Evolutionary conservation across 2,113 vertebrate genomes (phyloP).

Genomic region (Malurus cyaneus): DNA sequence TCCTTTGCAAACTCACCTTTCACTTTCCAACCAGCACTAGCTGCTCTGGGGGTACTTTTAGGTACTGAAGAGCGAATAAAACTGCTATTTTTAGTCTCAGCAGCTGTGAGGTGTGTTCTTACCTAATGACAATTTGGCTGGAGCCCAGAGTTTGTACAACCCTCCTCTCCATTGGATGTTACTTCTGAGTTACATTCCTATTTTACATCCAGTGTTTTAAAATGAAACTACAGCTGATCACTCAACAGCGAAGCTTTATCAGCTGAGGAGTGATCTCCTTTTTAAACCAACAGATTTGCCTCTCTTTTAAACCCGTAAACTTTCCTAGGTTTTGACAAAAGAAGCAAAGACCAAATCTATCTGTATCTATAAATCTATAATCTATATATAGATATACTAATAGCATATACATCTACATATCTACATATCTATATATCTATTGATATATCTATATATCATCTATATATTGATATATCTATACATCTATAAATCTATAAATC

Average conservation of each 20-base stretch:
- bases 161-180: not conserved
- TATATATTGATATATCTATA: no score
- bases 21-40: not conserved
- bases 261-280: not conserved
- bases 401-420: no score
- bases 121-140: constrained; percentile 23
- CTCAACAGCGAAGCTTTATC: not conserved
- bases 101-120: constrained; percentile 14
- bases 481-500: no score
- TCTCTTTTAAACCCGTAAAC: not conserved
- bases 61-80: not conserved
- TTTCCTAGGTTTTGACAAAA: not conserved
- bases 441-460: not conserved
- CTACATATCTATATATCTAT: not conserved
- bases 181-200: not conserved
- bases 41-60: not conserved
- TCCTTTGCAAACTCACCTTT: not conserved
- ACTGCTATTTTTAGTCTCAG: not conserved
- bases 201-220: constrained; percentile 31
- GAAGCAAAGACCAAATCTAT: not conserved
- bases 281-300: not conserved
- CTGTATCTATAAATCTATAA: not conserved
- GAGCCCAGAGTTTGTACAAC: not conserved
- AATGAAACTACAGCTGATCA: not conserved
- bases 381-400: no score